Evolutionary conservation across 2,888 invertebrate genomes (phyloP).

Genomic region (Copidosoma aretas): DNA sequence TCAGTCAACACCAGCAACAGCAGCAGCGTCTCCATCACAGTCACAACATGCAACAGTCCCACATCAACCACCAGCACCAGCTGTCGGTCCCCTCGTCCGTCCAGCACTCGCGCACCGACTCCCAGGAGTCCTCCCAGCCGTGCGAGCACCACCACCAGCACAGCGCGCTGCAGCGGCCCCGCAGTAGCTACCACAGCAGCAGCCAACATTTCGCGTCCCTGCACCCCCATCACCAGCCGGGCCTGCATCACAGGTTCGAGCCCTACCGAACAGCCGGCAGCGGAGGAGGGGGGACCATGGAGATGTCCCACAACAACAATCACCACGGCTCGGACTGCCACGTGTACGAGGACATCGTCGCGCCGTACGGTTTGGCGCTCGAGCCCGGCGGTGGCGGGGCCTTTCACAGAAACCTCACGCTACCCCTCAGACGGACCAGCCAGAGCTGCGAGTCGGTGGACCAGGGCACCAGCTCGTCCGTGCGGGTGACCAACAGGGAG

Average conservation of each 20-base stretch:
- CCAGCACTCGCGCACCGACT: no score
- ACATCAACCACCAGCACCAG: not conserved
- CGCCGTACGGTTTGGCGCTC: conserved; percentile 31
- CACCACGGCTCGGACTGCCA: conserved; percentile 42
- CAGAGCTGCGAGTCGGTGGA: conserved; percentile 40
- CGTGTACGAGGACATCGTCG: conserved; percentile 57
- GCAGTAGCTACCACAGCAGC: not conserved
- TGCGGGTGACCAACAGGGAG: conserved; percentile 51
- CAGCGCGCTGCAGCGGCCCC: not conserved
- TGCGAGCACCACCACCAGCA: no score
- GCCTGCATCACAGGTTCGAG: not conserved
- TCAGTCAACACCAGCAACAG: not conserved
- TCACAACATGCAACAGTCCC: not conserved
- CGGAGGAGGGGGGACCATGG: not conserved
- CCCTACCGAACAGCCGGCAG: not conserved
- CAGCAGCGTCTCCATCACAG: conserved; percentile 14
- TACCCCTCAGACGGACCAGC: conserved; percentile 49
- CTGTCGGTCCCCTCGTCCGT: no score
- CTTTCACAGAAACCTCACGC: conserved; percentile 53
- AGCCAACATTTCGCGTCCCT: no score
- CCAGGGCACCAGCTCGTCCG: conserved; percentile 47
- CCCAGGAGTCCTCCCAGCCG: no score
- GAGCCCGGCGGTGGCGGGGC: conserved; percentile 26
- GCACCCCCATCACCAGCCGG: no score
- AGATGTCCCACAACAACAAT: no score